A percentile compares a stretch with the other conserved stretches of the same genome.
Conservation (phyloP, 2,888 invertebrate species). For the Xestoiulus laeticollis region DNA sequence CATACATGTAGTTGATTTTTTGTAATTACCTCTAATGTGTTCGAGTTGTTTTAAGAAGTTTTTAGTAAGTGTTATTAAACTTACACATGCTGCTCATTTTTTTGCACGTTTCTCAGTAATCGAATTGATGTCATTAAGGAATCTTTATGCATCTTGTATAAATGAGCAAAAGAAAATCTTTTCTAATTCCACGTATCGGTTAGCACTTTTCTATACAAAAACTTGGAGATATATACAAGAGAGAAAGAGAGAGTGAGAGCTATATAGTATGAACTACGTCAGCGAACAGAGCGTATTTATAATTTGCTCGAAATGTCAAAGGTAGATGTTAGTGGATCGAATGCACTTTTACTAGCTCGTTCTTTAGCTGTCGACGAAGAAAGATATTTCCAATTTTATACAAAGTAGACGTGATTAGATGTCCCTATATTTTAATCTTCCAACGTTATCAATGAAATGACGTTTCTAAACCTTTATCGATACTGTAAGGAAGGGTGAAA, state of each 20-base stretch:
- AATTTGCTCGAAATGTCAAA: constrained; percentile 26
- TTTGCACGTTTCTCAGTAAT: not conserved
- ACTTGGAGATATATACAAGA: not conserved
- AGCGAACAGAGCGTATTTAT: constrained; percentile 14
- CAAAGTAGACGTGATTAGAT: not conserved
- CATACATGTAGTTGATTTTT: not conserved
- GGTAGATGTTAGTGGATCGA: constrained; percentile 1
- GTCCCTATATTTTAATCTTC: not conserved
- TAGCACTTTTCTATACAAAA: not conserved
- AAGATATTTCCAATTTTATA: not conserved
- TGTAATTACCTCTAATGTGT: not conserved
- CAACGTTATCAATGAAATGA: not conserved
- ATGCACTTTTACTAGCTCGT: not conserved
- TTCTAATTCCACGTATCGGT: not conserved
- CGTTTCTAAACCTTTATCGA: not conserved
- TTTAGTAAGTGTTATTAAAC: not conserved
- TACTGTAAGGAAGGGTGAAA: not conserved
- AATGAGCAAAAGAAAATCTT: not conserved
- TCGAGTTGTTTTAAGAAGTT: not conserved
- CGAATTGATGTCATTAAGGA: not conserved
- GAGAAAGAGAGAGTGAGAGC: not conserved
- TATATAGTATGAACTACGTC: not conserved
- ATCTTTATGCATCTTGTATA: not conserved
- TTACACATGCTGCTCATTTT: not conserved
- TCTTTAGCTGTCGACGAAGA: not conserved